Base-by-base conservation (phyloP, 2,113 vertebrate species). In the Saguinus imperator region DNA sequence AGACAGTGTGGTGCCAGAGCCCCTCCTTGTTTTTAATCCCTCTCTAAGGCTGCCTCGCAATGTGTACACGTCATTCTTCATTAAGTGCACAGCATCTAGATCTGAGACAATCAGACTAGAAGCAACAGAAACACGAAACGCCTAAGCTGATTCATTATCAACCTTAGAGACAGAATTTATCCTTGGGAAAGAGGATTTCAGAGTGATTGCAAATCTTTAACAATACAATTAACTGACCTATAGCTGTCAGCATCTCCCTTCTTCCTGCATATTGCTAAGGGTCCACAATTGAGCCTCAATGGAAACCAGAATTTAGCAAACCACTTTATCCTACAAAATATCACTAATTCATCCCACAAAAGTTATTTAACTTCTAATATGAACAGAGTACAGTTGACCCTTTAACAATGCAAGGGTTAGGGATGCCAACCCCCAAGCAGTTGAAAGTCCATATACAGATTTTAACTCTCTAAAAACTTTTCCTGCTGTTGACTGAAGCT, bases 81-180 rank as follows among this genome's bases (percentile, higher is more conserved):
- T n/a, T 70, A 79, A 89, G 75, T 48, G 5, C 37, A 27, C 11
- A 50, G 35, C 80, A 32, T 21, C 73, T 50, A 76, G 12, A 80
- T 43, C 92, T 25, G 76, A 96, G 48, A 75, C 35, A 75, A 68
- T 87, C 52, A 61, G 57, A 40, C 64, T 25, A n/a, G n/a, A 58
- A 58, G 35, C 52, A 82, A 80, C 40, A 83, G 82, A 94, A 82
- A 84, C 52, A 77, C 58, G 84, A 95, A 64, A 72, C 18, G n/a
- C 27, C 50, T 55, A 81, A 68, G 66, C 68, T 77, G 70, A 75
- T 64, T 91, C 86, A 79, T 68, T 70, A 45, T 43, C 48, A 40
- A 80, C 73, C 50, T 89, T 21, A 21, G 45, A 89, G 79, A 89
- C 45, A 91, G 90, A 89, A 68, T 76, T 83, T 94, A 89, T 77